A percentile compares a stretch with the other conserved stretches of the same genome.
phyloP scores from a whole-genome alignment of 2,113 vertebrate species.

The Bungarus multicinctus region DNA sequence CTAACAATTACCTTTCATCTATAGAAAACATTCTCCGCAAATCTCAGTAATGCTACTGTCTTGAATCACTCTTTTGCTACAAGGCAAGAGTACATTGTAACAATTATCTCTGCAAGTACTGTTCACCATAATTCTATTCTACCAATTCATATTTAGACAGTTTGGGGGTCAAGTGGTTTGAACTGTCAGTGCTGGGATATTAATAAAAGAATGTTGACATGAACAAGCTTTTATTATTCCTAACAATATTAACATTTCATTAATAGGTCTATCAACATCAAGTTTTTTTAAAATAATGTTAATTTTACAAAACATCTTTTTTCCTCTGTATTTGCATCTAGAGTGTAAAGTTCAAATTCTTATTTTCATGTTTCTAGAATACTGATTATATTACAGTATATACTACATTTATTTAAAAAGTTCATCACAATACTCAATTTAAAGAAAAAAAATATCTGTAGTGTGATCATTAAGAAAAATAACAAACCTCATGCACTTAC shows the following conservation, averaged over 20 bases:
- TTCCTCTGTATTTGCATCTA: neutral
- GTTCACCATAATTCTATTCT: neutral
- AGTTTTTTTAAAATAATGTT: neutral
- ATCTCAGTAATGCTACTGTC: neutral
- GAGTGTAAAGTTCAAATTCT: neutral
- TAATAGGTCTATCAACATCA: neutral
- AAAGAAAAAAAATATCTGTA: slow-evolving; percentile 26
- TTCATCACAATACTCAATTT: neutral
- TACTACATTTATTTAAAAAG: neutral
- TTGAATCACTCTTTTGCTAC: neutral
- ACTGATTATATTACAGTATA: neutral
- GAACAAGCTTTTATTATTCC: neutral
- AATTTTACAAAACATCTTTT: neutral
- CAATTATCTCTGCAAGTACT: neutral
- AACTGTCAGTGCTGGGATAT: neutral
- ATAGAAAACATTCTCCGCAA: neutral
- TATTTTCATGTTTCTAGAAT: neutral
- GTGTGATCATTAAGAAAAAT: neutral
- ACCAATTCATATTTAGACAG: neutral
- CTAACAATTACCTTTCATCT: neutral
- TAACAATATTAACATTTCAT: neutral
- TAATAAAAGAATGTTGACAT: neutral
- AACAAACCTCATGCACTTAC: slow-evolving; percentile 72
- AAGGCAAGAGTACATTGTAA: neutral
- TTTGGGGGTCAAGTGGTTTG: neutral